Percentiles rank a stretch among this genome's conserved stretches.
These are phyloP conservation scores for Chionoecetes opilio DNA, from an alignment of 1,140 invertebrate species.

Conservation along the genomic window DNA sequence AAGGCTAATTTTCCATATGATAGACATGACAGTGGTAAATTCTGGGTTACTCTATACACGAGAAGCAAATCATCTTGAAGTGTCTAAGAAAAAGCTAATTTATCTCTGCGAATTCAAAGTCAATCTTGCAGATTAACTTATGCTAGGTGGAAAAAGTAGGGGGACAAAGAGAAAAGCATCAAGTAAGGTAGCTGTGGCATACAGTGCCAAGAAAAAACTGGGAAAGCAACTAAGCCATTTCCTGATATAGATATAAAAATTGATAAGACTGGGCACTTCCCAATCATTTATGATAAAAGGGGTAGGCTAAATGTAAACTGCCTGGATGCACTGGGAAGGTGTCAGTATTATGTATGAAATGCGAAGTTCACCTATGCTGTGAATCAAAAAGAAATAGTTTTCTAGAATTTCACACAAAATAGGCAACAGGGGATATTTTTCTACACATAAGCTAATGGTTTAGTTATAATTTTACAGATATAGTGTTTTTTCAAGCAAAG, in stretches of 20 bases:
- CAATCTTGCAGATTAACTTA: slow-evolving; percentile 41
- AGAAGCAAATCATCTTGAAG: slow-evolving; percentile 42
- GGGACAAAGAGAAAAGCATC: slow-evolving; percentile 42
- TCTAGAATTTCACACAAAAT: slow-evolving; percentile 56
- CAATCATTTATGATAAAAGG: not conserved
- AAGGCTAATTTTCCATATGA: slow-evolving; percentile 81
- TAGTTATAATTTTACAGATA: too few species aligned
- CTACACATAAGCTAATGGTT: too few species aligned
- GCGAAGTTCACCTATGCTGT: slow-evolving; percentile 40
- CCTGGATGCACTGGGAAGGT: slow-evolving; percentile 38
- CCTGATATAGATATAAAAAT: slow-evolving; percentile 39
- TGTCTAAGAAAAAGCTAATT: slow-evolving; percentile 41
- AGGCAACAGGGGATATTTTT: not conserved
- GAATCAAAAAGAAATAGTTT: slow-evolving; percentile 56
- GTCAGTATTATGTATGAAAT: slow-evolving; percentile 54
- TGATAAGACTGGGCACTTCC: slow-evolving; percentile 40
- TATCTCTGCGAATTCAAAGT: slow-evolving; percentile 63
- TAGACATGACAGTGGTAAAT: slow-evolving; percentile 82
- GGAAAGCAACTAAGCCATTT: slow-evolving; percentile 50
- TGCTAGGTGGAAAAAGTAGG: slow-evolving; percentile 41
- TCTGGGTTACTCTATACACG: slow-evolving; percentile 81
- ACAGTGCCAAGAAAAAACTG: slow-evolving; percentile 55
- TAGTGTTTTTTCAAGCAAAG: too few species aligned
- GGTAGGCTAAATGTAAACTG: not conserved
- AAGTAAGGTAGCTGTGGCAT: not conserved